Base-by-base conservation (phyloP, 1,140 invertebrate species). In the Tetranychus cinnabarinus region DNA sequence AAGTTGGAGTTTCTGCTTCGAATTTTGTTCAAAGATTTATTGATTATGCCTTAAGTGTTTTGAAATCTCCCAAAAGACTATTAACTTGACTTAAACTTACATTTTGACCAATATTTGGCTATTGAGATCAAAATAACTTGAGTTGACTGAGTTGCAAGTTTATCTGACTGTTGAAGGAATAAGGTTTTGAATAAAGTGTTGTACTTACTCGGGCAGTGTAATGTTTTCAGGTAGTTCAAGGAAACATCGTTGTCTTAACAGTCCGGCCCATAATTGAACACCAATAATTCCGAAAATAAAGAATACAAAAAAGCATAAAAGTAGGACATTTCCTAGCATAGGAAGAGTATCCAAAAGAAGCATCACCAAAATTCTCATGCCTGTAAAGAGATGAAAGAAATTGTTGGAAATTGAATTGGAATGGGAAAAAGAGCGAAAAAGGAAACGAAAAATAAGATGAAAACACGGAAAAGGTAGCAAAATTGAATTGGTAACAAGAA, bases 211-310 rank as follows among this genome's bases (percentile, higher is more conserved):
- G 50, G 64, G 69, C 62, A 62, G 68, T 15, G 68, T 69, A 37
- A 74, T 60, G 61, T 74, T 73, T 42, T 65, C 60, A 23, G 69
- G 69, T 55, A 71, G 62, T 7, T 69, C 66, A 62, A 92, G 77
- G 70, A 86, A 90, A 72, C 93, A 97, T 50, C 93, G 79, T 71
- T 97, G 90, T 60, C 91, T 76, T 45, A 97, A 76, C 45, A 97
- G 86, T 4, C 95, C 95, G 69, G 95, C 88, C 96, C 96, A 99
- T 12, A 99, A 77, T 73, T 99, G 96, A 13, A 99, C 96, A 1
- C 95, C 96, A 63, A 99, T 87, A 69, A 99, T 99, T 31, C 96
- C 95, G 72, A 99, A 99, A 71, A 98, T 98, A 80, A 99, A 99
- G 81, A 99, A 99, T 47, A 98, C 93, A 77, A 99, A 99, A 78